Evolutionary conservation across 2,888 invertebrate species (phyloP), one percentile per base, ranked within the genome.

Genomic region (Steinernema carpocapsae): DNA sequence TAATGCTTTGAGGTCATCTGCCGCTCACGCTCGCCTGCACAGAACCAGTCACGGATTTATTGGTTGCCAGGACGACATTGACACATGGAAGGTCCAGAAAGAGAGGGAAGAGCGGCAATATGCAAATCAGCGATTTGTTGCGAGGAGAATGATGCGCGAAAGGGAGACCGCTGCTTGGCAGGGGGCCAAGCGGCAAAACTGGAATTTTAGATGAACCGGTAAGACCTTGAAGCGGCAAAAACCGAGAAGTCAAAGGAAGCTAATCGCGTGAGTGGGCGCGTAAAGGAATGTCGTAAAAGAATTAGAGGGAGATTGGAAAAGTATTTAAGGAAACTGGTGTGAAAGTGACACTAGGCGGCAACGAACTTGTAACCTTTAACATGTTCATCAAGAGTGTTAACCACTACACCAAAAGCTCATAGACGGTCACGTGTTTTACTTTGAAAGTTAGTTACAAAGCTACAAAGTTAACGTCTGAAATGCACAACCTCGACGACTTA

Each of bases 111-210:
- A 7, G 43, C 43, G 56, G 24, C 48, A 48, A 48, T 48, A 56
- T 56, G 56, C 56, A 56, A 56, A 56, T 56, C 56, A 26, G 56
- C 56, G 56, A 56, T 56, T 56, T 56, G 56, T 56, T 56, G 26
- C 56, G 56, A 6, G 51, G 26, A 24, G 56, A 56, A 56, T 56
- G 56, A 56, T 56, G 56, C 56, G 56, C 56, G 56, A 56, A 56
- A 56, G 56, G 26, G 56, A 56, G 26, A 56, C 56, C 56, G 56
- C n/a, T n/a, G n/a, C 56, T 24, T 24, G 56, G 56, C 56, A 26
- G 56, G 56, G 56, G 56, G 56, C 56, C 56, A 56, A 43, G 7
- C 24, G 24, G 56, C n/a, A n/a, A 56, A 56, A 56, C 56, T 24
- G 56, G 56, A 56, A 26, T 56, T 6, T 10, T 10, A 10, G 51